These are phyloP conservation scores for Drosophila tani DNA, from an alignment of 1,140 invertebrate genomes.

Conservation along the genomic window DNA sequence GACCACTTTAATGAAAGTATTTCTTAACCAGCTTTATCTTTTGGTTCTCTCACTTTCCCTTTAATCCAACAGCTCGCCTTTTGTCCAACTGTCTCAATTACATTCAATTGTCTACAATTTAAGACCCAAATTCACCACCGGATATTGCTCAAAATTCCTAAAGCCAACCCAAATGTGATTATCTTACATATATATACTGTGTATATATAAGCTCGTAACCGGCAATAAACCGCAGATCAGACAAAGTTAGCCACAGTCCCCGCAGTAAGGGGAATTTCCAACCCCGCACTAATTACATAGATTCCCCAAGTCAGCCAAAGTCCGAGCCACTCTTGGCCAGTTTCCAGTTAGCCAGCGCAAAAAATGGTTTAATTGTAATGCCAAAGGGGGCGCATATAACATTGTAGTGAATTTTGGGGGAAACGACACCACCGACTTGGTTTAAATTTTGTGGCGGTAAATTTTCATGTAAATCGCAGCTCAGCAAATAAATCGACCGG, in stretches of 20 bases:
- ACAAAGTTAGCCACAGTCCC: constrained; percentile 44
- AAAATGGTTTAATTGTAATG: constrained; percentile 44
- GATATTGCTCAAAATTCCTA: constrained; percentile 68
- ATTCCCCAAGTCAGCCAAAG: constrained; percentile 21
- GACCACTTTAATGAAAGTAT: neutral
- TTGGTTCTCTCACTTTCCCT: neutral
- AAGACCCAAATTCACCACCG: constrained; percentile 32
- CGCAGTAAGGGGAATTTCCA: constrained; percentile 1
- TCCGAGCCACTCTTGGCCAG: constrained; percentile 43
- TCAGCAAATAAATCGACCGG: constrained; percentile 70
- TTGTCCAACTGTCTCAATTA: constrained; percentile 48
- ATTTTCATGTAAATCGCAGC: constrained; percentile 62
- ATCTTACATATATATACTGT: constrained; percentile 14
- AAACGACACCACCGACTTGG: constrained; percentile 9
- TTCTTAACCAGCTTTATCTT: neutral
- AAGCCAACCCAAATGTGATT: constrained; percentile 46
- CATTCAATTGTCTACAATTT: constrained; percentile 36
- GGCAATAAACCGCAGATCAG: constrained; percentile 36
- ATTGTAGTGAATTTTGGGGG: constrained; percentile 1
- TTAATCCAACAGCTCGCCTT: constrained; percentile 11
- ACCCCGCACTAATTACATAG: constrained; percentile 50
- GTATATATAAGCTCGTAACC: constrained; percentile 14
- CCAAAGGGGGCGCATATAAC: constrained; percentile 11
- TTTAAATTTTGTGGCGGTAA: constrained; percentile 36
- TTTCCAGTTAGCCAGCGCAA: constrained; percentile 36